Percentiles rank a stretch among this genome's conserved stretches.
phyloP scores from a whole-genome alignment of 2,888 invertebrate species.

The Cantharis lateralis region DNA sequence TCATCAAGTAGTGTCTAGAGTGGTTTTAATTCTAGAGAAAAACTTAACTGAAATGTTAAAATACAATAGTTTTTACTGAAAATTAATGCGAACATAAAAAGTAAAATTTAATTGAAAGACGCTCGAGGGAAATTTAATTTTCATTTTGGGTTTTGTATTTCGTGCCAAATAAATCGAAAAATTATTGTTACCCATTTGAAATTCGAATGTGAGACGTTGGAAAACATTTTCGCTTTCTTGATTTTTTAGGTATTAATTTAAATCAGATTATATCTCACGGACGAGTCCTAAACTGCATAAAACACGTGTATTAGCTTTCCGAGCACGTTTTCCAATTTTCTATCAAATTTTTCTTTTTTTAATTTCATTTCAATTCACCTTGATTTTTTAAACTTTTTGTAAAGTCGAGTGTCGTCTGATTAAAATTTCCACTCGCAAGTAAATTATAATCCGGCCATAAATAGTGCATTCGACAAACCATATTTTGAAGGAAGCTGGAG shows the following conservation, averaged over 20 bases:
- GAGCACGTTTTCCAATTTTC: background rate
- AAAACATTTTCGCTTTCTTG: no score
- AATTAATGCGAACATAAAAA: background rate
- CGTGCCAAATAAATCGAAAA: background rate
- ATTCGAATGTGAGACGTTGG: no score
- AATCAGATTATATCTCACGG: background rate
- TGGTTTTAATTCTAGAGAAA: background rate
- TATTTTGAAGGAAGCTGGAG: background rate
- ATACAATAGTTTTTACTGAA: background rate
- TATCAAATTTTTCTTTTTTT: background rate
- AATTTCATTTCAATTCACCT: background rate
- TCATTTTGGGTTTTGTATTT: background rate
- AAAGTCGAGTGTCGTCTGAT: background rate
- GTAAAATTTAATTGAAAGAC: background rate
- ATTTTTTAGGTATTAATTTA: background rate
- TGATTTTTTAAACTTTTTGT: background rate
- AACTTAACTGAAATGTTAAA: background rate
- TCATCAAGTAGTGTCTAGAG: background rate
- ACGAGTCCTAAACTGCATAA: background rate
- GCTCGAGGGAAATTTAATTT: background rate
- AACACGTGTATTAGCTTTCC: background rate
- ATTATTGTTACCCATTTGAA: background rate
- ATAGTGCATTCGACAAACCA: background rate
- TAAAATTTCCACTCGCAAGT: background rate
- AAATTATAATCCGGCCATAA: background rate